Evolutionary conservation across 2,113 vertebrate genomes (phyloP).

Genomic region (Alligator mississippiensis): DNA sequence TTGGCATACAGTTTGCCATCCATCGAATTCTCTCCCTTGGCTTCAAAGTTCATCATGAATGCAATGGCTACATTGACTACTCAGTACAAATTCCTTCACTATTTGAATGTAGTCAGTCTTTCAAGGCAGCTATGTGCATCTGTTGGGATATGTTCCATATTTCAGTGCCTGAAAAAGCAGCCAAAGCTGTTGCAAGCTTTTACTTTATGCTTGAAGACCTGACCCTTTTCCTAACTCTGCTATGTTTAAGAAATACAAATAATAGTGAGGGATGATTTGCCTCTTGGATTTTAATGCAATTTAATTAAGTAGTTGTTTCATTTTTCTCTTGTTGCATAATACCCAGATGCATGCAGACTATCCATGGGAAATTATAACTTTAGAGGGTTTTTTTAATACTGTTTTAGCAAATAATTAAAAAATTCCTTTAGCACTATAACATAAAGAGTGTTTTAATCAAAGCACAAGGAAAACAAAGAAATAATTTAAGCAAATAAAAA

Average conservation of each 20-base stretch:
- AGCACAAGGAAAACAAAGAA: too few species aligned
- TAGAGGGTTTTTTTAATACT: too few species aligned
- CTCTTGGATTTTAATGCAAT: neutral
- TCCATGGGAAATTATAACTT: too few species aligned
- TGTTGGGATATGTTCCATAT: conserved; percentile 48
- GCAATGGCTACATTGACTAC: conserved; percentile 64
- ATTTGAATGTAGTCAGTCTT: conserved; percentile 44
- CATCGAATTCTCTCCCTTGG: conserved; percentile 30
- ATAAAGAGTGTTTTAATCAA: too few species aligned
- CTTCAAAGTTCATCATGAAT: conserved; percentile 38
- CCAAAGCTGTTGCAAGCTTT: conserved; percentile 70
- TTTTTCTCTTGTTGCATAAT: too few species aligned
- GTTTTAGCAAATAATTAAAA: too few species aligned
- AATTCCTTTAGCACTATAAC: too few species aligned
- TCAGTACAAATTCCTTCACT: conserved; percentile 57
- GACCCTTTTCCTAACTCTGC: conserved; percentile 56
- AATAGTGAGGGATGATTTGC: neutral
- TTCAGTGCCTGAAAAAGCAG: conserved; percentile 56
- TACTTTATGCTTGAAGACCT: conserved; percentile 61
- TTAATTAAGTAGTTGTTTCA: neutral
- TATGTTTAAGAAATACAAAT: conserved; percentile 29
- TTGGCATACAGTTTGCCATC: too few species aligned
- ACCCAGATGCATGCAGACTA: too few species aligned
- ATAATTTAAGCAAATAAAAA: neutral
- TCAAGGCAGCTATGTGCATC: conserved; percentile 66